Base-by-base conservation (phyloP, 2,888 invertebrate genomes). In the Ochropleura leucogaster region DNA sequence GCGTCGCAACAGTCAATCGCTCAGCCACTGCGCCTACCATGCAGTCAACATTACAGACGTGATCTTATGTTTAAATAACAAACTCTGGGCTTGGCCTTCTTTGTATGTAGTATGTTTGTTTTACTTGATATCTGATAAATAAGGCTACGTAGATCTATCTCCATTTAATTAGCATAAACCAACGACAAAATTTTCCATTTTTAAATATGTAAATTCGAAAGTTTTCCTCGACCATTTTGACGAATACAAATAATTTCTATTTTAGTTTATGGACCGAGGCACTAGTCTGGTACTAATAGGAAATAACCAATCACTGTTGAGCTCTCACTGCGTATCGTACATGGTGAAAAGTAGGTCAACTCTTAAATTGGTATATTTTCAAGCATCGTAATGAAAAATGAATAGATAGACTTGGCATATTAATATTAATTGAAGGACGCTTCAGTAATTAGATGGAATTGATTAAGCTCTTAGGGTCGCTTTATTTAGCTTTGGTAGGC, bases 291-390 rank as follows among this genome's bases (percentile, higher is more conserved):
- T 49, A 44, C 40, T 42, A 83, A 68, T 69, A 1, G 66, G 84
- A 74, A 55, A 18, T 0, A 3, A 63, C 71, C 80, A 79, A 42
- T 55, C 30, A 64, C 30, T 66, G 42, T 72, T 74, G 83, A 81
- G 67, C 64, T 80, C 62, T 63, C 40, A 10, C 47, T 59, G n/a
- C 49, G 49, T 74, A 40, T 55, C 12, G 30, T 30, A 63, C 10
- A 49, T 69, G 55, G 6, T 47, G 0, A 46, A 63, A 71, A 69
- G 30, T 82, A 72, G 75, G 59, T 63, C 84, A 68, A 57, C 12
- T 30, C 18, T 68, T 59, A 74, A 83, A 83, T 66, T 74, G 67
- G 44, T 71, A 30, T 71, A 79, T 69, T 71, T 81, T 65, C 55
- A 79, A 72, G 66, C 46, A 51, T 68, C 44, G 20, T 73, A 68